phyloP scores from a whole-genome alignment of 2,797 vertebrate genomes.

The Carapus acus region DNA sequence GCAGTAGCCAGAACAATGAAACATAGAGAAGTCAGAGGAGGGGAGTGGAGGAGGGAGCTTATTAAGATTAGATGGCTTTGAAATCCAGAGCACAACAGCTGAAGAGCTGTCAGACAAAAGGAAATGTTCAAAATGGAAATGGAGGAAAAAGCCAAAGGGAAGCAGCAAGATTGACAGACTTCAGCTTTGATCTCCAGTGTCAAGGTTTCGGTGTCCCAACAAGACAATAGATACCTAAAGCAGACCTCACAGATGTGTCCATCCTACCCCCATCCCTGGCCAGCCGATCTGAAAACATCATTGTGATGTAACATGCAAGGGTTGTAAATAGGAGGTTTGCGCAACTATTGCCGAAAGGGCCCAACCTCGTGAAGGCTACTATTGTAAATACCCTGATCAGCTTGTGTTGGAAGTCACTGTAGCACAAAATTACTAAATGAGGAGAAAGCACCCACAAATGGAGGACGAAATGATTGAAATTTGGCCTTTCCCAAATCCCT shows the following conservation, averaged over 20 bases:
- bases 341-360: slow-evolving; percentile 3
- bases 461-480: slow-evolving; percentile 55
- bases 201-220: slow-evolving; percentile 9
- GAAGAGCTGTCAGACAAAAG: slow-evolving; percentile 13
- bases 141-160: slow-evolving; percentile 10
- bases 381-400: neutral
- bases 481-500: slow-evolving; percentile 37
- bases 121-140: slow-evolving; percentile 13
- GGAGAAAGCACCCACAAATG: slow-evolving; percentile 44
- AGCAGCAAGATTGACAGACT: slow-evolving; percentile 6
- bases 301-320: slow-evolving; percentile 11
- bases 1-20: slow-evolving; percentile 15
- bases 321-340: neutral
- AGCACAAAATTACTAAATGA: slow-evolving; percentile 36
- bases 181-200: slow-evolving; percentile 14
- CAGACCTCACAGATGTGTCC: slow-evolving; percentile 21
- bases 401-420: slow-evolving; percentile 46
- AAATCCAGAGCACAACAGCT: slow-evolving; percentile 13
- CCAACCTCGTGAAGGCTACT: slow-evolving; percentile 13
- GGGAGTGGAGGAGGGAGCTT: neutral
- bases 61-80: slow-evolving; percentile 17
- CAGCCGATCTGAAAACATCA: slow-evolving; percentile 3
- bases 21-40: slow-evolving; percentile 4
- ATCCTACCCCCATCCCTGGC: no score
- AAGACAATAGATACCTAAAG: slow-evolving; percentile 19